Evolutionary conservation across 64 coral and sea anemone genomes (phyloP).

Genomic region (Dendronephthya gigantea): DNA sequence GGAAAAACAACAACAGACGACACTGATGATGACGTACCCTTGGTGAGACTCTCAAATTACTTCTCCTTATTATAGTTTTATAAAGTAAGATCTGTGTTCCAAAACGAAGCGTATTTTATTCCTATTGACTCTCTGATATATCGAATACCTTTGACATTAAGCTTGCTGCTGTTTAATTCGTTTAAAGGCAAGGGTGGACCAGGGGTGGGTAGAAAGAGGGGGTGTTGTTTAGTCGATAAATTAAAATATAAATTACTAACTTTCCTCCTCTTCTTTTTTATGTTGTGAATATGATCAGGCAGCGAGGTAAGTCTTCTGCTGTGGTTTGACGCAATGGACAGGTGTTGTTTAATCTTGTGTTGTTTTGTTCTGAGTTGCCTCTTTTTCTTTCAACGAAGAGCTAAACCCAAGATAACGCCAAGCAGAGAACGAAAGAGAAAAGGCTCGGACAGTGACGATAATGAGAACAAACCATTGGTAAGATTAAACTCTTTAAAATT

Average conservation of each 20-base stretch:
- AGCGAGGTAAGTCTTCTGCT: neutral
- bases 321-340: no score
- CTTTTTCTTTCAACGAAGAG: neutral
- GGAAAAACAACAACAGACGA: constrained; percentile 22
- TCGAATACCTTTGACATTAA: no score
- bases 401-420: neutral
- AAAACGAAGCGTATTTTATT: no score
- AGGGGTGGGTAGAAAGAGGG: no score
- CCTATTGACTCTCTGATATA: neutral
- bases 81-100: no score
- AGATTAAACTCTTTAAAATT: no score
- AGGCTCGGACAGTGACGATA: neutral
- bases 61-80: neutral
- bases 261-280: neutral
- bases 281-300: neutral
- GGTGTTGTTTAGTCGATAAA: neutral
- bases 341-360: neutral
- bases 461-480: constrained; percentile 55
- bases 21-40: constrained; percentile 54
- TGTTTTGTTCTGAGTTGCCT: neutral
- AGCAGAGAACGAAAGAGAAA: constrained; percentile 39
- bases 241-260: neutral
- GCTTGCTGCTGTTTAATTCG: no score
- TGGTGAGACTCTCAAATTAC: constrained; percentile 32
- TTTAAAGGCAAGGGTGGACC: no score